Percentiles rank a stretch among this genome's conserved stretches.
phyloP scores from a whole-genome alignment of 2,113 vertebrate genomes.

The Struthio camelus region DNA sequence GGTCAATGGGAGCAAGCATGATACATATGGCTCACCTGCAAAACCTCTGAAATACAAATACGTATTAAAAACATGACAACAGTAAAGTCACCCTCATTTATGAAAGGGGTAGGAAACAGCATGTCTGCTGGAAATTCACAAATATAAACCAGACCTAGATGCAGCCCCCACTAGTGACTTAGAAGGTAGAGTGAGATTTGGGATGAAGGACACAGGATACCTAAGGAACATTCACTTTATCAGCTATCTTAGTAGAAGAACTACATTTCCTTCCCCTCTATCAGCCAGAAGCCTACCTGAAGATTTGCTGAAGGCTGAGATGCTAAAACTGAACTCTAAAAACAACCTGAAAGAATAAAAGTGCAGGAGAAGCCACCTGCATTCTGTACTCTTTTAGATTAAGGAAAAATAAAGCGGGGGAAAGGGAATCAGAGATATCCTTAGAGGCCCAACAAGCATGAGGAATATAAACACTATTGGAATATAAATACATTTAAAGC shows the following conservation, averaged over 20 bases:
- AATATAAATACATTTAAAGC: background rate
- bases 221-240: background rate
- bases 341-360: background rate
- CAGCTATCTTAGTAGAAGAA: background rate
- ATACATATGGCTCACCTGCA: background rate
- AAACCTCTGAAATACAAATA: background rate
- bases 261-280: background rate
- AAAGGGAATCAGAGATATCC: background rate
- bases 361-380: background rate
- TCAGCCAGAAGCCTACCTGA: background rate
- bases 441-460: background rate
- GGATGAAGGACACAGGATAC: background rate
- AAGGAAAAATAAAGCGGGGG: background rate
- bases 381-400: background rate
- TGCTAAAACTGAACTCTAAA: background rate
- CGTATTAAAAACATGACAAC: background rate
- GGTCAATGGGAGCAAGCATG: background rate
- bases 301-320: background rate
- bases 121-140: background rate
- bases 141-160: background rate
- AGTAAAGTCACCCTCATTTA: background rate
- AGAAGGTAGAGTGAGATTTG: background rate
- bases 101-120: background rate
- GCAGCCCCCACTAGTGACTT: rapidly evolving
- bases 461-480: background rate